Evolutionary conservation across 2,113 vertebrate genomes (phyloP).

Genomic region (Atrichornis clamosus): DNA sequence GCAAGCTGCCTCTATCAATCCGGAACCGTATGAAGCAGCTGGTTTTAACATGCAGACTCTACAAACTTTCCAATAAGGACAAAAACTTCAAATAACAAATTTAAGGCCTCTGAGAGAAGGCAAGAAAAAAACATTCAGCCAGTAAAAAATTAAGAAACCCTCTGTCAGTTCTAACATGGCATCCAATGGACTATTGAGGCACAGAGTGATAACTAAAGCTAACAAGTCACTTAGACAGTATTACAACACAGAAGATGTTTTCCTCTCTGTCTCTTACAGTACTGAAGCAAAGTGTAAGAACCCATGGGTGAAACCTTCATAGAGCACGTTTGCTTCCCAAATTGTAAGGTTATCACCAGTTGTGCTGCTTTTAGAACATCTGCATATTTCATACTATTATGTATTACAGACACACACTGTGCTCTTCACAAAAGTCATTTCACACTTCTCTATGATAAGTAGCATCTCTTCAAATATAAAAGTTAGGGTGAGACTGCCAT

Average conservation of each 20-base stretch:
- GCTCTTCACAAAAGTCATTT: neutral
- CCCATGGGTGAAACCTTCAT: neutral
- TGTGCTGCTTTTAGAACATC: neutral
- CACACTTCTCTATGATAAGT: neutral
- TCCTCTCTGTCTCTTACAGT: neutral
- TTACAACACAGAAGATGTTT: neutral
- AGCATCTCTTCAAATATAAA: neutral
- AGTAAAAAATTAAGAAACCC: neutral
- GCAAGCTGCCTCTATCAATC: neutral
- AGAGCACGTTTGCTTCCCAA: neutral
- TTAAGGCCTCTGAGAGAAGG: neutral
- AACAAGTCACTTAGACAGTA: neutral
- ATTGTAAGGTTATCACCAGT: neutral
- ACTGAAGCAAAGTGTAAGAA: neutral
- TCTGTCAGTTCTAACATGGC: neutral
- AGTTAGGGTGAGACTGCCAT: neutral
- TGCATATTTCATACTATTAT: neutral
- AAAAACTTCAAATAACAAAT: neutral
- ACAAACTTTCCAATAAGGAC: neutral
- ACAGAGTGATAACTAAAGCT: neutral
- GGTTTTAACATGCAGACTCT: neutral
- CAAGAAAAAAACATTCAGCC: neutral
- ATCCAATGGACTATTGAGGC: neutral
- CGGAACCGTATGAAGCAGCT: neutral
- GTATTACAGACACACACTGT: neutral